Conservation (phyloP, 2,888 invertebrate genomes). For the Orchestes rusci region DNA sequence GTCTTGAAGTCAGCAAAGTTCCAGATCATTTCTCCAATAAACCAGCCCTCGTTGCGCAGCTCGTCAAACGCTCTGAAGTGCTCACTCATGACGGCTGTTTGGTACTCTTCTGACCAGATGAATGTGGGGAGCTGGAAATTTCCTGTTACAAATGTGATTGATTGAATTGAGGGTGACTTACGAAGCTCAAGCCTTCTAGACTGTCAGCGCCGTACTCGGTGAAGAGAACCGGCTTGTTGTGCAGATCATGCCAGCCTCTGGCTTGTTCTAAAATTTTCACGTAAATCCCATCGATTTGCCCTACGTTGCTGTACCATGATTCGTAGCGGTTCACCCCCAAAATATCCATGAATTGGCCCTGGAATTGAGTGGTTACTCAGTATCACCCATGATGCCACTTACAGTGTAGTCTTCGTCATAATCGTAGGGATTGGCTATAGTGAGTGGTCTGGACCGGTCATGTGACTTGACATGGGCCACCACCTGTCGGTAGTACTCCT, state of each 20-base stretch:
- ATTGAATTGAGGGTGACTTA: conserved; percentile 45
- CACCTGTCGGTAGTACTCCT: conserved; percentile 74
- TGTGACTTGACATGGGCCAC: conserved; percentile 67
- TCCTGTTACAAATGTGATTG: neutral
- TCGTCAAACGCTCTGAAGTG: conserved; percentile 89
- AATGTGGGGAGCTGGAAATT: conserved; percentile 63
- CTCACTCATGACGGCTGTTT: conserved; percentile 69
- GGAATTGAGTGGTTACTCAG: conserved; percentile 17
- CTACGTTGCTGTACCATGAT: conserved; percentile 86
- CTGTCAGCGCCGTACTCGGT: conserved; percentile 96
- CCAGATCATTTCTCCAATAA: conserved; percentile 97
- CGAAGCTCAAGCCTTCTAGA: conserved; percentile 81
- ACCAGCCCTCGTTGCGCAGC: conserved; percentile 63
- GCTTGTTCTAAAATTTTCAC: conserved; percentile 67
- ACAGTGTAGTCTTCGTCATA: conserved; percentile 60
- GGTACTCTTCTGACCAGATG: conserved; percentile 94
- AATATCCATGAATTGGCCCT: conserved; percentile 78
- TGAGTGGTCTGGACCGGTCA: conserved; percentile 78
- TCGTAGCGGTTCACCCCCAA: conserved; percentile 93
- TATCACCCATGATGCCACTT: conserved; percentile 19
- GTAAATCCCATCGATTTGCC: conserved; percentile 69
- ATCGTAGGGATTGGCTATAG: conserved; percentile 65
- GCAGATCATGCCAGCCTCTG: conserved; percentile 64
- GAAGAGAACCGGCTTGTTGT: conserved; percentile 84
- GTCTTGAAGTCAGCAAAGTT: conserved; percentile 98